A percentile compares a stretch with the other conserved stretches of the same genome.
These are phyloP conservation scores for Scyliorhinus canicula DNA, from an alignment of 2,797 vertebrate genomes.

Conservation along the genomic window DNA sequence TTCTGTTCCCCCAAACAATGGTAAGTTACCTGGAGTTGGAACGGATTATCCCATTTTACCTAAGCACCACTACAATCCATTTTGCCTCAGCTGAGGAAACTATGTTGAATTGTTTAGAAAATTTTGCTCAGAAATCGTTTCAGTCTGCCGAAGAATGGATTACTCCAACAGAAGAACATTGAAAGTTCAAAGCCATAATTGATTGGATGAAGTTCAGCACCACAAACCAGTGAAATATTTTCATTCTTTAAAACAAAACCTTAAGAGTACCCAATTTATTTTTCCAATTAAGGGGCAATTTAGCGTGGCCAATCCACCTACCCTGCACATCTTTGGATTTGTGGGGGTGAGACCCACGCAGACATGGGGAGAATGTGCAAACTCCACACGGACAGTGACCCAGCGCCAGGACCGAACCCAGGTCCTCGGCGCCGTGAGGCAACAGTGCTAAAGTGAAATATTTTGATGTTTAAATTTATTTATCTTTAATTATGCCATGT, in stretches of 20 bases:
- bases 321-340: too few species aligned
- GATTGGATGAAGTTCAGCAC: background rate
- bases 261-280: too few species aligned
- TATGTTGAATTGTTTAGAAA: background rate
- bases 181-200: background rate
- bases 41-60: background rate
- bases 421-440: too few species aligned
- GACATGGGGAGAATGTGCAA: too few species aligned
- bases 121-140: background rate
- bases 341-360: too few species aligned
- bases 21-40: background rate
- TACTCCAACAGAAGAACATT: background rate
- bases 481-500: background rate
- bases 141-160: background rate
- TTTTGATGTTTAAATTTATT: background rate
- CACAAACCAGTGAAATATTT: background rate
- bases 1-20: background rate
- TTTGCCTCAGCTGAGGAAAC: background rate
- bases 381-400: too few species aligned
- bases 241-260: too few species aligned
- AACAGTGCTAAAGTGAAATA: too few species aligned
- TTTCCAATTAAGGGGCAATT: too few species aligned
- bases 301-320: too few species aligned
- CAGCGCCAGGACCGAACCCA: too few species aligned
- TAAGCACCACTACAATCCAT: background rate